Percentiles rank a stretch among this genome's conserved stretches.
These are phyloP conservation scores for Eupelmus urozonus DNA, from an alignment of 2,888 invertebrate genomes.

Conservation along the genomic window DNA sequence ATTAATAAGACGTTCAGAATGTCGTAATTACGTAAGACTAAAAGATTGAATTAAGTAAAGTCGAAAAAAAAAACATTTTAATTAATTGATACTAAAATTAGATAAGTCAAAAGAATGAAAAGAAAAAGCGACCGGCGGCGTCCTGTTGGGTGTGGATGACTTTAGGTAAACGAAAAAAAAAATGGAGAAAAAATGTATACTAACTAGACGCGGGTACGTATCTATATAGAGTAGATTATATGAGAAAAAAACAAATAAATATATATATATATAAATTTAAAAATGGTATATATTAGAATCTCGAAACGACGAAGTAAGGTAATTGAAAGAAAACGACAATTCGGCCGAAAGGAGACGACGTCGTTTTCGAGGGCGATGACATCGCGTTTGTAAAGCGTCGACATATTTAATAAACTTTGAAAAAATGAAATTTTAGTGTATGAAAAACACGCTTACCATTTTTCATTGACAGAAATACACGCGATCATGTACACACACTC, in stretches of 20 bases:
- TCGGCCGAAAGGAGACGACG: constrained; percentile 24
- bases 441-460: constrained; percentile 40
- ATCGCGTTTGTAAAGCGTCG: constrained; percentile 35
- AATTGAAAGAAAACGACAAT: constrained; percentile 47
- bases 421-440: constrained; percentile 47
- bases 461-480: constrained; percentile 38
- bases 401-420: constrained; percentile 51
- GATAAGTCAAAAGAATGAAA: constrained; percentile 48
- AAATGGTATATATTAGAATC: constrained; percentile 68
- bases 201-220: constrained; percentile 69
- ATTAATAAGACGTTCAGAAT: constrained; percentile 37
- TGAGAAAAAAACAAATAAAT: constrained; percentile 62
- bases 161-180: constrained; percentile 53
- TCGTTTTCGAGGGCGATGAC: constrained; percentile 34
- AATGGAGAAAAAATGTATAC: constrained; percentile 60
- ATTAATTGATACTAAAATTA: constrained; percentile 49
- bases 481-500: constrained; percentile 39
- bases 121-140: constrained; percentile 63
- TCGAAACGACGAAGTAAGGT: constrained; percentile 51
- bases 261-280: constrained; percentile 54
- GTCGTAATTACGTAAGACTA: constrained; percentile 48
- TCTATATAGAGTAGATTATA: constrained; percentile 70
- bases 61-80: constrained; percentile 45
- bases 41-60: constrained; percentile 50
- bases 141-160: constrained; percentile 61